Evolutionary conservation across 2,888 invertebrate species (phyloP), one percentile per base, ranked within the genome.

Genomic region (Hydrotaea diabolus): DNA sequence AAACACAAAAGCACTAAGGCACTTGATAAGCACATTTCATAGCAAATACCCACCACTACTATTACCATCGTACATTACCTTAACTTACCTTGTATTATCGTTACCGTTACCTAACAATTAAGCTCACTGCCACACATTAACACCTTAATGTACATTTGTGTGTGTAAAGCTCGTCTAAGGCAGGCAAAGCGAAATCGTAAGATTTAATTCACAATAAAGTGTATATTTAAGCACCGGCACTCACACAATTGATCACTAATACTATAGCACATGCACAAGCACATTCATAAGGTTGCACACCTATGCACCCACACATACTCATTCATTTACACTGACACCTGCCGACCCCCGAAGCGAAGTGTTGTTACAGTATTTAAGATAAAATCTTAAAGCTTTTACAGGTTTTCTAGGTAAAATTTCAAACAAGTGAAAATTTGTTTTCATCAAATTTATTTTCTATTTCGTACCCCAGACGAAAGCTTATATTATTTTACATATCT

Each of bases 101-200:
- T 23, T 17, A 7, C 55, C 55, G 5, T 64, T 39, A 64, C 64
- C 46, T 31, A 26, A 43, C 46, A 23, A 43, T 69, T 69, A 69
- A 46, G 46, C 46, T 69, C 43, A 23, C 46, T 3, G 46, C 62
- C 31, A 76, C 81, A 85, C 79, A 79, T 85, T 85, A 73, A 73
- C 84, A 80, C 80, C 39, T 39, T 49, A 26, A 19, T 66, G 39
- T 69, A 7, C 13, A 23, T 46, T 19, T 13, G 23, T 46, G 19
- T 21, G 21, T 39, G 11, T 4, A 23, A 62, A 62, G 62, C 36
- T 62, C 62, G 13, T n/a, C 49, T 23, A 3, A n/a, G 62, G 62
- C 31, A n/a, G 62, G n/a, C 23, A 59, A 59, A 26, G 59, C 26
- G 31, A 62, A 62, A 36, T 62, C 62, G n/a, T 62, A 62, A 62